Conservation (phyloP, 2,797 vertebrate species). For the Sphaeramia orbicularis region DNA sequence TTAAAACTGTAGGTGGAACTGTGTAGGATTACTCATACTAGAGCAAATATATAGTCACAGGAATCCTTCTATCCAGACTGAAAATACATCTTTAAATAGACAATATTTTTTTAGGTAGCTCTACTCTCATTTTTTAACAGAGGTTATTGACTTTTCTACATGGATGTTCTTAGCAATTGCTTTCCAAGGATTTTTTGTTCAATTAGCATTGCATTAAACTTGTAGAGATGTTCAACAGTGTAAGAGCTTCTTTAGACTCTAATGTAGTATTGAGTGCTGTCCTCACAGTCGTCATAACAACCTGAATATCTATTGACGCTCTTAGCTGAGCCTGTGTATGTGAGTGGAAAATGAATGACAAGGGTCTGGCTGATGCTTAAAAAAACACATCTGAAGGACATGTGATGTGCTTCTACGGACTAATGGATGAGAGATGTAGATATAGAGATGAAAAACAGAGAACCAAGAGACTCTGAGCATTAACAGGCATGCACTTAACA, state of each 20-base stretch:
- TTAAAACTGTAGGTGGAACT: no score
- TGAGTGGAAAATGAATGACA: slow-evolving; percentile 49
- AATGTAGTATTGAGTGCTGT: slow-evolving; percentile 64
- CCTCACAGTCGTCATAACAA: slow-evolving; percentile 73
- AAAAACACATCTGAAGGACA: slow-evolving; percentile 5
- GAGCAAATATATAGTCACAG: neutral
- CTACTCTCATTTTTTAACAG: slow-evolving; percentile 18
- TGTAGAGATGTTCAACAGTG: slow-evolving; percentile 32
- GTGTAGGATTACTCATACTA: no score
- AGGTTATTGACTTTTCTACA: slow-evolving; percentile 19
- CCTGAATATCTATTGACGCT: slow-evolving; percentile 70
- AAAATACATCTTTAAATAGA: neutral
- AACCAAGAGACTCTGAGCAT: neutral
- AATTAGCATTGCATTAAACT: slow-evolving; percentile 56
- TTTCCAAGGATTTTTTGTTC: slow-evolving; percentile 25
- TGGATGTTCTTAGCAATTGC: slow-evolving; percentile 12
- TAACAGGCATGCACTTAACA: slow-evolving; percentile 7
- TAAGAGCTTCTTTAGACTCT: slow-evolving; percentile 58
- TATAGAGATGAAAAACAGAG: slow-evolving; percentile 5
- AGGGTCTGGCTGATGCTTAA: slow-evolving; percentile 34
- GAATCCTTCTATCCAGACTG: slow-evolving; percentile 4
- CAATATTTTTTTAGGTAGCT: neutral
- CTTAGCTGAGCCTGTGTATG: slow-evolving; percentile 55
- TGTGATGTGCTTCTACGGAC: slow-evolving; percentile 49
- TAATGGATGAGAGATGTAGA: slow-evolving; percentile 18